phyloP scores from a whole-genome alignment of 2,888 invertebrate genomes.

The Apamea epomidion region DNA sequence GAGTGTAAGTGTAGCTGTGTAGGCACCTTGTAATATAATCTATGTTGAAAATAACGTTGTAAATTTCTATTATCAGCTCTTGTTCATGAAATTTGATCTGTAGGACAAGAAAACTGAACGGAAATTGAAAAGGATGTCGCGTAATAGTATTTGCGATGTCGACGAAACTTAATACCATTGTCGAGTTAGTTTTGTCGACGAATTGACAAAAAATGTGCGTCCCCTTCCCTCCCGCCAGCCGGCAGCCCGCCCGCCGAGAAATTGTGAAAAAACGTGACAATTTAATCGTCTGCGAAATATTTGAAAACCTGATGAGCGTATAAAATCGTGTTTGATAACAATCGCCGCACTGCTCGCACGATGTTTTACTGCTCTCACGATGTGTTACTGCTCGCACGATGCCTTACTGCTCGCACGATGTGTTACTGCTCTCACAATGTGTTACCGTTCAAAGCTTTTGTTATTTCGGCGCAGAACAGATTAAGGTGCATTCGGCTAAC shows the following conservation, averaged over 20 bases:
- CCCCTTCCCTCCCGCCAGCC: not conserved
- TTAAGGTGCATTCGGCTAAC: too few species aligned
- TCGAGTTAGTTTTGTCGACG: constrained; percentile 24
- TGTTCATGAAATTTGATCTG: constrained; percentile 44
- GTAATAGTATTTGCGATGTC: constrained; percentile 47
- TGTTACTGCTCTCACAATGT: constrained; percentile 16
- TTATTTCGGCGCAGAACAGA: not conserved
- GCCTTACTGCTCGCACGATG: constrained; percentile 17
- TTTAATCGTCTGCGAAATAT: constrained; percentile 36
- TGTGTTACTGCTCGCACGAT: constrained; percentile 21
- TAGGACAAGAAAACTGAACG: constrained; percentile 42
- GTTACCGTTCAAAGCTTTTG: not conserved
- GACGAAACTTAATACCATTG: constrained; percentile 32
- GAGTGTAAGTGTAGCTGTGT: not conserved
- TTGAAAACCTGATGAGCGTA: constrained; percentile 18
- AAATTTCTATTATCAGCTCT: constrained; percentile 18
- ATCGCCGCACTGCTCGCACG: constrained; percentile 19
- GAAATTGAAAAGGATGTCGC: constrained; percentile 59
- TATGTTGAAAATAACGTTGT: not conserved
- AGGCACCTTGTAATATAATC: not conserved
- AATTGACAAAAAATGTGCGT: constrained; percentile 27
- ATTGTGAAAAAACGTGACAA: constrained; percentile 33
- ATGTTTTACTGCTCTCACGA: too few species aligned
- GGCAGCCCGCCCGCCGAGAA: not conserved
- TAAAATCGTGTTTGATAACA: constrained; percentile 7